Base-by-base conservation (phyloP, 2,888 invertebrate genomes). In the Boloria euphrosyne region DNA sequence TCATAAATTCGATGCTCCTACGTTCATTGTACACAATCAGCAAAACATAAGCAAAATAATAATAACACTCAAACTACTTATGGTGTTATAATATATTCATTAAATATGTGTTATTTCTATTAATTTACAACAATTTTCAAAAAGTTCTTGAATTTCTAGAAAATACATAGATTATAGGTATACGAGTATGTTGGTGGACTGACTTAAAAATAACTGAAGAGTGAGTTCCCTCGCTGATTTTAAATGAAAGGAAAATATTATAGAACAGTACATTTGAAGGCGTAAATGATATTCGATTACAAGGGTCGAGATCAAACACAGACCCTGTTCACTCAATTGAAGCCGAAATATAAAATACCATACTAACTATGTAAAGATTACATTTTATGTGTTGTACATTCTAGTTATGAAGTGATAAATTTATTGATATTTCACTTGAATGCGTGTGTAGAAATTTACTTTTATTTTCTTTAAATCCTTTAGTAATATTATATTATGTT, bases 251-350 rank as follows among this genome's bases (percentile, higher is more conserved):
- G 31, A 59, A 59, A 59, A 59, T 59, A 59, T 49, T 49, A 59
- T 31, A 17, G 59, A 49, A 50, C 49, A 49, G 31, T 14, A 46
- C 53, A 62, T 62, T 53, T 62, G 53, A 27, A 53, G 43, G 62
- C 53, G 53, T 62, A 46, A 62, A 62, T 62, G 44, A 46, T 62
- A 62, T 62, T 62, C 52, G 52, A 62, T 62, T 62, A 53, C 53
- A 31, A 52, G 62, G 62, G 62, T 53, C 62, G 62, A 53, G 52
- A 62, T 62, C 62, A 62, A 62, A 53, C 31, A 53, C 52, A 46
- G 27, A 18, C 46, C 22, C 62, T 62, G 43, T 22, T 31, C 53
- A 49, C 49, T 62, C 52, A 62, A 53, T 62, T 50, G 62, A 46
- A 62, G 44, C 53, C 53, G 62, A 46, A 62, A 62, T 47, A 49